Percentiles rank a stretch among this genome's conserved stretches.
Evolutionary conservation across 1,140 invertebrate species (phyloP).

Genomic region (Copidosoma floridanum): DNA sequence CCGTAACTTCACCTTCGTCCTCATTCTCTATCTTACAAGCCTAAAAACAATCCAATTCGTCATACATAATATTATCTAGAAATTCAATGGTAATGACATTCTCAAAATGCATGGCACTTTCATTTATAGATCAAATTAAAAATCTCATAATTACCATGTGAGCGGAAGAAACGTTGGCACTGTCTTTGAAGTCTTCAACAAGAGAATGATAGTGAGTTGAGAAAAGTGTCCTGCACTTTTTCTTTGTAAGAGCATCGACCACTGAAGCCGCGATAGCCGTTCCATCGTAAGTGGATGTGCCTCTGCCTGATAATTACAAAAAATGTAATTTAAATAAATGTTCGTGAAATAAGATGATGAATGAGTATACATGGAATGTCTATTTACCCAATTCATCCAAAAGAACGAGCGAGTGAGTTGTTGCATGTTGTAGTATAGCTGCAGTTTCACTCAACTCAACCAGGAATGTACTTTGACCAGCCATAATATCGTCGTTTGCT

Average conservation of each 20-base stretch:
- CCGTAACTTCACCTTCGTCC: conserved; percentile 68
- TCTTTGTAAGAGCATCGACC: conserved; percentile 72
- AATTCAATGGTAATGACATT: too few species aligned
- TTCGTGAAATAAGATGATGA: neutral
- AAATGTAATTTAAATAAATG: neutral
- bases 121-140: neutral
- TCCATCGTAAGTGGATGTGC: conserved; percentile 94
- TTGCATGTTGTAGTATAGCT: conserved; percentile 84
- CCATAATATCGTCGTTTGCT: conserved; percentile 88
- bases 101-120: too few species aligned
- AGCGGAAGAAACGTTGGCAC: conserved; percentile 71
- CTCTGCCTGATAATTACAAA: conserved; percentile 65
- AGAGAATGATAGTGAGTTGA: conserved; percentile 96
- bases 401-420: conserved; percentile 84
- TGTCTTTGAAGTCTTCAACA: conserved; percentile 78
- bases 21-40: conserved; percentile 93
- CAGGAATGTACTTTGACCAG: conserved; percentile 93
- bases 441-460: conserved; percentile 93
- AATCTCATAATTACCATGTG: conserved; percentile 86
- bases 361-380: conserved; percentile 25
- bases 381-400: conserved; percentile 95
- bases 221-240: conserved; percentile 82
- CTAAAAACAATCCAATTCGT: conserved; percentile 55
- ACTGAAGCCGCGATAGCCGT: conserved; percentile 92
- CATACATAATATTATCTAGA: too few species aligned